A percentile compares a stretch with the other conserved stretches of the same genome.
Conservation (phyloP, 2,113 vertebrate species). For the Eclectus roratus region DNA sequence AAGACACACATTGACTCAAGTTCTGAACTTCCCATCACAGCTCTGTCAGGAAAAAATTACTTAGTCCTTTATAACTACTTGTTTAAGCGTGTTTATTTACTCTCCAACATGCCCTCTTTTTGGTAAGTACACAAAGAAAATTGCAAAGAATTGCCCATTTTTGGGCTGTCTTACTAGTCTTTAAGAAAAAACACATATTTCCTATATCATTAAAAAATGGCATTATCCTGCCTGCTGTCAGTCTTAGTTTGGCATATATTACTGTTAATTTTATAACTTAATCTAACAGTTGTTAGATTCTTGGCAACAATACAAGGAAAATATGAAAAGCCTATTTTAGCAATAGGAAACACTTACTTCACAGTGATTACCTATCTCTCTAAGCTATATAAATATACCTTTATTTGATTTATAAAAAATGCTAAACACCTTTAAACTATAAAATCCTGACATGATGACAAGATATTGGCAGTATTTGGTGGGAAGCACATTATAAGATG, state of each 20-base stretch:
- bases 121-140: neutral
- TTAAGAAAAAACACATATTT: neutral
- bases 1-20: accelerated
- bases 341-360: neutral
- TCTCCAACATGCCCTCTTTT: neutral
- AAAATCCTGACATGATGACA: neutral
- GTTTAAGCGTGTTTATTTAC: neutral
- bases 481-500: neutral
- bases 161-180: neutral
- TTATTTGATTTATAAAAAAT: neutral
- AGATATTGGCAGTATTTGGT: neutral
- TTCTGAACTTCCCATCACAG: neutral
- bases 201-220: neutral
- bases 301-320: neutral
- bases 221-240: neutral
- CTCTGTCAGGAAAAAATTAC: neutral
- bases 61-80: neutral
- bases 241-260: neutral
- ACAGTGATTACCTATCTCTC: neutral
- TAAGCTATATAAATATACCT: neutral
- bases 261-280: neutral
- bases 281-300: neutral
- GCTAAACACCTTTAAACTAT: neutral
- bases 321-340: neutral
- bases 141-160: neutral